These are phyloP conservation scores for Cybosia mesomella DNA, from an alignment of 2,888 invertebrate genomes.

Conservation along the genomic window DNA sequence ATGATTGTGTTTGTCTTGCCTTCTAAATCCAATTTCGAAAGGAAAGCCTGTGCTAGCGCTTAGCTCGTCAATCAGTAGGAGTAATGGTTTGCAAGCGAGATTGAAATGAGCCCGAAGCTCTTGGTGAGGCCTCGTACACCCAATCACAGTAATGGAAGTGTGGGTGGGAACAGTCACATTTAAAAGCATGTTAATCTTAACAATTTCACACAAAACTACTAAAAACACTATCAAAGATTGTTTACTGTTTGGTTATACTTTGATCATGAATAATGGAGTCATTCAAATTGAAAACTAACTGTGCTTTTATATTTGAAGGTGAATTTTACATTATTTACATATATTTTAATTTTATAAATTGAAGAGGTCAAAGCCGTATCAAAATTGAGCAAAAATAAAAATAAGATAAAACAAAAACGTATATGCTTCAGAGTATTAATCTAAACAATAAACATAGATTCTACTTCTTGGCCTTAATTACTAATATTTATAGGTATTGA, in stretches of 20 bases:
- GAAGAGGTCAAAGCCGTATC: neutral
- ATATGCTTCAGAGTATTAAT: too few relatives aligned
- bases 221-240: neutral
- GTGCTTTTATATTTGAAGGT: slow-evolving; percentile 15
- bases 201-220: slow-evolving; percentile 1
- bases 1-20: too few relatives aligned
- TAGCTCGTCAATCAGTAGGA: too few relatives aligned
- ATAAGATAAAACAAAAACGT: neutral
- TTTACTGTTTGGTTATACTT: slow-evolving; percentile 8
- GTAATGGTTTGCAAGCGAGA: too few relatives aligned
- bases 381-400: neutral
- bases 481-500: neutral
- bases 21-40: too few relatives aligned
- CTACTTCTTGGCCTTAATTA: neutral
- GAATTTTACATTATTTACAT: slow-evolving; percentile 6
- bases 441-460: neutral
- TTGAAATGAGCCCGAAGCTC: too few relatives aligned
- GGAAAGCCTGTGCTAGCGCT: too few relatives aligned
- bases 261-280: slow-evolving; percentile 31
- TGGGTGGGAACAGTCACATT: slow-evolving; percentile 2
- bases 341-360: slow-evolving; percentile 6
- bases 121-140: neutral
- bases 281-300: slow-evolving; percentile 31
- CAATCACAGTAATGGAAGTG: neutral
- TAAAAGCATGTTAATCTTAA: slow-evolving; percentile 1